Base-by-base conservation (phyloP, 2,113 vertebrate genomes). In the Scartelaos histophorus region DNA sequence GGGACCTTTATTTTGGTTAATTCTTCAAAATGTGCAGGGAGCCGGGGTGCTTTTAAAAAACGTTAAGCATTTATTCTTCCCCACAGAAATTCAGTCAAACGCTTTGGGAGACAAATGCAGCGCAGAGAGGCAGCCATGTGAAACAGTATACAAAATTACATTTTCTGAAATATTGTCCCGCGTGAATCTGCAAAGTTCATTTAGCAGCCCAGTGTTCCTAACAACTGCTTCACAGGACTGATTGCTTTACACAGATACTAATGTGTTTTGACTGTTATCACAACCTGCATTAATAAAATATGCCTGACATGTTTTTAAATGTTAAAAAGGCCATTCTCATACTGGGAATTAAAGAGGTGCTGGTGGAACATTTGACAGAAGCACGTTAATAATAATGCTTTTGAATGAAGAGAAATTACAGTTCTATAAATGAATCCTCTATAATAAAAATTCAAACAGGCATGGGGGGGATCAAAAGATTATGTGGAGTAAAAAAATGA, bases 61-160 rank as follows among this genome's bases (percentile, higher is more conserved):
- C 88, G 91, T 93, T 90, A 91, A 69, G 51, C 88, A 89, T 93
- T 92, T 89, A 92, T 92, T 93, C 90, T 92, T 92, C 88, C 90
- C 84, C 79, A 91, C 85, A 92, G 91, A 92, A 92, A 91, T 89
- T 81, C 78, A 89, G 79, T 91, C 88, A 90, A 93, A 93, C 77
- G 92, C 88, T 90, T 87, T 85, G 89, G 86, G 90, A 92, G 88
- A 93, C 90, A 92, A 93, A 93, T 91, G 90, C 89, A 88, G 85
- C 66, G 87, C 91, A 87, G 89, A 90, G 88, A 89, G 75, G 92
- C 92, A 88, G 86, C 82, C 91, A 93, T 91, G 90, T 93, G 93
- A 92, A 89, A 93, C 92, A 92, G 90, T 92, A 91, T 90, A 90
- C 91, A 92, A 93, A 92, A 94, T 93, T 93, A 92, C 87, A 92